A percentile compares a stretch with the other conserved stretches of the same genome.
phyloP scores from a whole-genome alignment of 2,797 vertebrate genomes.

The Varecia variegata region DNA sequence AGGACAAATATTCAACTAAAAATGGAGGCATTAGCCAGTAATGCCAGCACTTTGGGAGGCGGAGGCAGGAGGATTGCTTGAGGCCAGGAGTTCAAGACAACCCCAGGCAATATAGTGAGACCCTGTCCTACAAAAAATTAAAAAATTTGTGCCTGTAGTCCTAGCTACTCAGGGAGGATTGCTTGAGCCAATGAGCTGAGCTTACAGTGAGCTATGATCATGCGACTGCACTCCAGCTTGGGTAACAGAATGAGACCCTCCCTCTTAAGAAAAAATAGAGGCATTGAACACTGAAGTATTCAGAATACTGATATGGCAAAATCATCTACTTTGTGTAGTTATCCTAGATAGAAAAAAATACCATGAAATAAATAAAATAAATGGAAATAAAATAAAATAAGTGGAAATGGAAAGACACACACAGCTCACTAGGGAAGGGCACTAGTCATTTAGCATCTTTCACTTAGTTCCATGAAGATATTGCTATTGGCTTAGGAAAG shows the following conservation, averaged over 20 bases:
- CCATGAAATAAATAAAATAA: background rate
- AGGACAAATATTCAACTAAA: background rate
- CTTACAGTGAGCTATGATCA: background rate
- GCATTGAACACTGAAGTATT: background rate
- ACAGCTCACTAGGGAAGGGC: background rate
- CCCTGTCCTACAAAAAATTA: background rate
- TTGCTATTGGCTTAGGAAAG: conserved; percentile 12
- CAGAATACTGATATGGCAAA: background rate
- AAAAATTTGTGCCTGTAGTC: background rate
- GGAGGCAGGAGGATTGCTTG: background rate
- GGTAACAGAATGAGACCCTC: background rate
- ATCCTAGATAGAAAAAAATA: background rate
- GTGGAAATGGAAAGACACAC: background rate
- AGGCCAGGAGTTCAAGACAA: background rate
- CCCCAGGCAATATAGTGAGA: background rate
- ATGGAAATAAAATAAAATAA: background rate
- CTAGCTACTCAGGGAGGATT: background rate
- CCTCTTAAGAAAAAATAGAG: background rate
- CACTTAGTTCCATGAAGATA: background rate
- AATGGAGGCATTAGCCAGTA: background rate
- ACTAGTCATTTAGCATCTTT: background rate
- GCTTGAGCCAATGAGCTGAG: background rate
- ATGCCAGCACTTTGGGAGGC: background rate
- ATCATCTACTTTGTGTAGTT: background rate
- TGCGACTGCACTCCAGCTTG: background rate